Conservation (phyloP, 2,888 invertebrate genomes). For the Tetramorium bicarinatum region DNA sequence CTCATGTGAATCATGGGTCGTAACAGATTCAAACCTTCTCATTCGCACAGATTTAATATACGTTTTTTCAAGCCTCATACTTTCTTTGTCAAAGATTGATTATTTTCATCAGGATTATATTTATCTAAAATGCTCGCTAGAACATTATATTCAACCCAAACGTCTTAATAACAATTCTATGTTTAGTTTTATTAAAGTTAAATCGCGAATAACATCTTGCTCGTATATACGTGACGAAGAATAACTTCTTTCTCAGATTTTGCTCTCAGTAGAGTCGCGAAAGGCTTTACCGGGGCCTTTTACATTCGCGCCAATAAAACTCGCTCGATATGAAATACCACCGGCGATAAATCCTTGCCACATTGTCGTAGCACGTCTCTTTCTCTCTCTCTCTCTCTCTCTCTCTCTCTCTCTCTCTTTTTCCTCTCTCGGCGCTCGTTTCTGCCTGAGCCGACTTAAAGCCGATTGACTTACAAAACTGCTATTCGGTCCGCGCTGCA, state of each 20-base stretch:
- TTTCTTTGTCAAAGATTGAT: background rate
- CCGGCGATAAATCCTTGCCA: conserved; percentile 80
- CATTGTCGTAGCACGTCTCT: conserved; percentile 79
- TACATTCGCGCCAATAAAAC: conserved; percentile 75
- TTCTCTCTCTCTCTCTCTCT: conserved; percentile 61
- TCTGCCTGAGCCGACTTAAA: conserved; percentile 42
- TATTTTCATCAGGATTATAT: background rate
- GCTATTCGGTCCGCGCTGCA: conserved; percentile 38
- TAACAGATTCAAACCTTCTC: background rate
- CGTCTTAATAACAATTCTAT: background rate
- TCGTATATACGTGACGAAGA: background rate
- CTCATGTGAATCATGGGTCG: conserved; percentile 3
- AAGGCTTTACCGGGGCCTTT: background rate
- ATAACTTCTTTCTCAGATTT: background rate
- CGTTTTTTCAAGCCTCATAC: background rate
- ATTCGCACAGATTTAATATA: background rate
- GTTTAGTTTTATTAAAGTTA: background rate
- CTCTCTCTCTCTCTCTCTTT: conserved; percentile 60
- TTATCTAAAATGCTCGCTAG: background rate
- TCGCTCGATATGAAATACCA: conserved; percentile 81
- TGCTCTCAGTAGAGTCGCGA: background rate
- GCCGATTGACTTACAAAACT: conserved; percentile 63
- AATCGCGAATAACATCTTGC: background rate
- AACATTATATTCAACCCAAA: background rate
- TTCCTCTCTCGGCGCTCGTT: conserved; percentile 21